Base-by-base conservation (phyloP, 1,140 invertebrate genomes). In the Scylla paramamosain region DNA sequence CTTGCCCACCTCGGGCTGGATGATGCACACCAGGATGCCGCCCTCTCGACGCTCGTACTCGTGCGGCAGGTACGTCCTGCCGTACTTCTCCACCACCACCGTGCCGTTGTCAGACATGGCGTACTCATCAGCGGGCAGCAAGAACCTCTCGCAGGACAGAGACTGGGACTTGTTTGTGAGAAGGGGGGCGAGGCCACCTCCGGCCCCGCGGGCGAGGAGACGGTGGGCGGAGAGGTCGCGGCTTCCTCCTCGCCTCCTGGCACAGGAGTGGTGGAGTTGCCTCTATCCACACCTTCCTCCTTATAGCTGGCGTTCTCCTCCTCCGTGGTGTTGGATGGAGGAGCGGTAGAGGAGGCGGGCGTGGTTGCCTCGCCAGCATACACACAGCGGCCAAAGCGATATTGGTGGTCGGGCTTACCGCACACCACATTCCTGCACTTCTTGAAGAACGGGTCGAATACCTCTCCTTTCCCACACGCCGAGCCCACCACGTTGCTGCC, bases 381-480 rank as follows among this genome's bases (percentile, higher is more conserved):
- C 91, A 96, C 91, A 89, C 96, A 97, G 87, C 91, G 96, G n/a
- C 96, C 96, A 82, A 96, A 95, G 28, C 94, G 67, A 82, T 96
- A 96, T 0, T 94, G 91, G 16, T 96, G 94, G 3, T 96, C 96
- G 32, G 96, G 96, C 16, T 96, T 96, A 0, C 94, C 96, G 95
- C 97, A 97, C 12, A 97, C 94, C 7, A 97, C 96, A 28, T 96
- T 96, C 31, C 97, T 96, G 94, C 97, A 97, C 46, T 96, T 97
- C 96, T 97, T 97, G 96, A 97, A 97, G 96, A 97, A 97, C 0
- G 97, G 97, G 96, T 98, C 97, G 95, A 96, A 97, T 20, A 97
- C 96, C 95, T 97, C 96, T 16, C 96, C 96, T 0, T 96, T 83
- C 0, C 93, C 77, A 94, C 97, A 96, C 0, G 96, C 94, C 82